Evolutionary conservation across 2,888 invertebrate species (phyloP).

Genomic region (Apomyelois bistriatella): DNA sequence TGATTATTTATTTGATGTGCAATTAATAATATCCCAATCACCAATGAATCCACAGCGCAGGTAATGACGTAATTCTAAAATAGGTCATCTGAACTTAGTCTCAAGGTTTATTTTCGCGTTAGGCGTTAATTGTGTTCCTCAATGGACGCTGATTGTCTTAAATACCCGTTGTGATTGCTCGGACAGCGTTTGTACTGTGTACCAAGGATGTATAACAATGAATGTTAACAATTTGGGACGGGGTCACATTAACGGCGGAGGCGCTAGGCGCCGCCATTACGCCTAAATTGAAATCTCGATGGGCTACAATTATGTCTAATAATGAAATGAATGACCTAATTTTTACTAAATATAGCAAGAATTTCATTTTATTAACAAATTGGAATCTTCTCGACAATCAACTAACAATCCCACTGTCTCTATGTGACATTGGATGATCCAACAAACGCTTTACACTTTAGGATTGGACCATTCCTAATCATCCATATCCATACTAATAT

Average conservation of each 20-base stretch:
- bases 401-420: too few species aligned
- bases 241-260: conserved; percentile 2
- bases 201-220: conserved; percentile 9
- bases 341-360: too few species aligned
- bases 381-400: too few species aligned
- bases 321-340: too few species aligned
- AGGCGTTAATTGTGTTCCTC: conserved; percentile 51
- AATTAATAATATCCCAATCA: too few species aligned
- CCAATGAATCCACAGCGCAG: not conserved
- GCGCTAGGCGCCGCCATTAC: not conserved
- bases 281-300: not conserved
- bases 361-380: too few species aligned
- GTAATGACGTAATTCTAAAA: conserved; percentile 5
- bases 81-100: conserved; percentile 13
- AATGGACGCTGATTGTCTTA: conserved; percentile 53
- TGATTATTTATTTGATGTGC: too few species aligned
- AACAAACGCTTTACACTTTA: too few species aligned
- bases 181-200: not conserved
- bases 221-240: not conserved
- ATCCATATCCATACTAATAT: too few species aligned
- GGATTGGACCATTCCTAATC: too few species aligned
- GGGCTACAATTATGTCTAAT: not conserved
- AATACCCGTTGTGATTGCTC: conserved; percentile 27
- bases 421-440: too few species aligned
- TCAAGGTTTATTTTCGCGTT: conserved; percentile 22